A percentile compares a stretch with the other conserved stretches of the same genome.
Conservation (phyloP, 2,888 invertebrate genomes). For the Apamea anceps region DNA sequence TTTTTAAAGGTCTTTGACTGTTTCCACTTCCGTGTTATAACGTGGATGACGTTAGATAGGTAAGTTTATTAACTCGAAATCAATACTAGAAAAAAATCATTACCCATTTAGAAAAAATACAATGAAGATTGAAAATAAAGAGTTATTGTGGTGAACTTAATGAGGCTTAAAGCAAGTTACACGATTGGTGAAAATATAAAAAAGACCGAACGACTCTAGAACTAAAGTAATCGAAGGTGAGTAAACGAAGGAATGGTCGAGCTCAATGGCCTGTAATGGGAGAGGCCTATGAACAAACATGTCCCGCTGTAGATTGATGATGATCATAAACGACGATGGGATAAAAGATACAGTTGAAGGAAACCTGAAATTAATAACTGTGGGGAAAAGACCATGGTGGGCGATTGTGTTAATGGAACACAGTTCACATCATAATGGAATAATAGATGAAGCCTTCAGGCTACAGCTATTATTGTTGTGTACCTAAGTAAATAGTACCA, state of each 20-base stretch:
- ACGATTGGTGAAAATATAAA: not conserved
- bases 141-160: constrained; percentile 10
- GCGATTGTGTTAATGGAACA: not conserved
- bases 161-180: not conserved
- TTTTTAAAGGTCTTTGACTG: constrained; percentile 39
- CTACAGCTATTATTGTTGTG: not conserved
- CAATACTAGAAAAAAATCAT: not conserved
- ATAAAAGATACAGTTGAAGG: not conserved
- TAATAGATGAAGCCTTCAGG: not conserved
- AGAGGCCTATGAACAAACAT: not conserved
- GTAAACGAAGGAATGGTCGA: not conserved
- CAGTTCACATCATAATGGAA: too few relatives aligned
- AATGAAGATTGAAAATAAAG: not conserved
- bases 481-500: not conserved
- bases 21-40: constrained; percentile 24
- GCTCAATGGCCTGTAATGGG: not conserved
- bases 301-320: not conserved
- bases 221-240: not conserved
- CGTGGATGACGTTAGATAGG: not conserved
- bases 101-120: not conserved
- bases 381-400: not conserved
- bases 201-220: not conserved
- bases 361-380: not conserved
- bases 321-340: not conserved
- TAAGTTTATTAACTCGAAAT: constrained; percentile 27